Evolutionary conservation across 2,113 vertebrate species (phyloP).

Genomic region (Heptranchias perlo): DNA sequence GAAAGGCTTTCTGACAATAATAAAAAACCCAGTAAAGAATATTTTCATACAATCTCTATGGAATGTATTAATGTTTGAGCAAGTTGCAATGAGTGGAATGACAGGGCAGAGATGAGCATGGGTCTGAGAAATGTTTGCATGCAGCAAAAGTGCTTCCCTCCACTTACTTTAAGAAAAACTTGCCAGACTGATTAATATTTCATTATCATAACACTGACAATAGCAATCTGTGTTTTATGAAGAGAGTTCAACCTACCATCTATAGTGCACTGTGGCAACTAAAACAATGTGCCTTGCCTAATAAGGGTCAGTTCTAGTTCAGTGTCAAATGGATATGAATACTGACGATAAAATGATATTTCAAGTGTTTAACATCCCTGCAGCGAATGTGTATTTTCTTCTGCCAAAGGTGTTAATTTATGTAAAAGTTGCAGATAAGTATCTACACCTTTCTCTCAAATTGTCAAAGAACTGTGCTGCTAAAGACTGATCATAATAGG

Average conservation of each 20-base stretch:
- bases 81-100: not conserved
- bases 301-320: not conserved
- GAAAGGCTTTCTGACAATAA: not conserved
- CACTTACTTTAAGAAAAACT: not conserved
- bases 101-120: not conserved
- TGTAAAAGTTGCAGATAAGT: not conserved
- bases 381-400: not conserved
- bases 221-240: not conserved
- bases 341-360: not conserved
- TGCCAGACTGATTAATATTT: not conserved
- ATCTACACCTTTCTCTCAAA: not conserved
- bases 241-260: not conserved
- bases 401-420: not conserved
- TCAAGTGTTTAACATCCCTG: not conserved
- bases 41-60: not conserved
- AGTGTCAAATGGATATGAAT: not conserved
- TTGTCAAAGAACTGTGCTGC: not conserved
- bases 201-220: not conserved
- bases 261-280: not conserved
- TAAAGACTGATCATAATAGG: not conserved
- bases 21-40: not conserved
- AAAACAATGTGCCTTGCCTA: not conserved
- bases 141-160: not conserved
- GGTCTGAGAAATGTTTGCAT: not conserved
- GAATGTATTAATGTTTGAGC: not conserved